Base-by-base conservation (phyloP, 1,140 invertebrate genomes). In the Heterodera schachtii region DNA sequence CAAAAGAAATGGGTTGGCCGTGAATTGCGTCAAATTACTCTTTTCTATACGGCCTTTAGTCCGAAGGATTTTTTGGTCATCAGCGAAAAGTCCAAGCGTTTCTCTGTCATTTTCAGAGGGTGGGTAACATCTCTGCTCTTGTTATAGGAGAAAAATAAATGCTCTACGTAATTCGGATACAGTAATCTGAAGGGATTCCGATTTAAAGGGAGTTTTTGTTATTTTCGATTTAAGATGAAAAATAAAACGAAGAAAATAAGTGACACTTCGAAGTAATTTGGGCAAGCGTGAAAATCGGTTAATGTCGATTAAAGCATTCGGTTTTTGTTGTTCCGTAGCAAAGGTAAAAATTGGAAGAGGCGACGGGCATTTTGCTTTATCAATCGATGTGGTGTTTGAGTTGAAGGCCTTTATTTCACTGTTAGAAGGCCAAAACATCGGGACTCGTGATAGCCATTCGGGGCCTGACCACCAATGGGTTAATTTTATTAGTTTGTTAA, bases 71-170 rank as follows among this genome's bases (percentile, higher is more conserved):
- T 7, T 31, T 8, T 73, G 46, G 6, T n/a, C 4, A 9, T 73
- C 73, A 1, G n/a, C 8, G 41, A 73, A 73, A 3, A 73, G 73
- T 21, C 73, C 73, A 47, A 73, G n/a, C 3, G 73, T n/a, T 73
- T 73, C 73, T 31, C 41, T 73, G 2, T 73, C 73, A 3, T n/a
- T 3, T 47, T 73, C 31, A n/a, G 73, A 52, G 3, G 73, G 73
- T n/a, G 73, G 73, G 52, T 5, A 43, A 5, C 7, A 19, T 6
- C 3, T 7, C 11, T 73, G 73, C 21, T 73, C 73, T 4, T 73
- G 73, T 41, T 8, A 1, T 41, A 73, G n/a, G 3, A 73, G 5
- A 31, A 41, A 73, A 4, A 47, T 7, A 8, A 73, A 31, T 4
- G 73, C 3, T 31, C 1, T 7, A 5, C 73, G 19, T n/a, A 73